phyloP scores from a whole-genome alignment of 2,797 vertebrate genomes.

The Otus scops region DNA sequence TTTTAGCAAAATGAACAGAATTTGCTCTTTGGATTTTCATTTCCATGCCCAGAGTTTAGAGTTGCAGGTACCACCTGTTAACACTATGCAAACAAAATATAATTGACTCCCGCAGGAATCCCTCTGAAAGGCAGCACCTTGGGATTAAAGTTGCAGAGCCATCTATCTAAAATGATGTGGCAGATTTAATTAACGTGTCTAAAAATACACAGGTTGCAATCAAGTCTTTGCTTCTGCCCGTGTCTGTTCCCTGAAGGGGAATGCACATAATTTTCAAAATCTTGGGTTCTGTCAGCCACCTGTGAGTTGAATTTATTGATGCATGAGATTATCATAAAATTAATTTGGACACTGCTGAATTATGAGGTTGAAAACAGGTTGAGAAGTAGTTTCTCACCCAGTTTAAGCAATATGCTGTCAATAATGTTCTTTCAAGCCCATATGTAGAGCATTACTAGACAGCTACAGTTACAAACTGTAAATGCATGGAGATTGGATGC shows the following conservation, averaged over 20 bases:
- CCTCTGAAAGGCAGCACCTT: constrained; percentile 67
- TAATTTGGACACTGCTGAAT: constrained; percentile 69
- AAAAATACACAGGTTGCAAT: constrained; percentile 65
- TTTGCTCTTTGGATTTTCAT: constrained; percentile 38
- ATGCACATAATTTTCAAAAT: constrained; percentile 66
- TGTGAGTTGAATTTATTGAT: constrained; percentile 63
- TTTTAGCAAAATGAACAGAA: constrained; percentile 16
- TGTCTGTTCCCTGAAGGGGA: constrained; percentile 69
- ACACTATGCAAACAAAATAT: constrained; percentile 68
- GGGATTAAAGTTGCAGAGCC: constrained; percentile 65
- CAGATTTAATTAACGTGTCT: constrained; percentile 71
- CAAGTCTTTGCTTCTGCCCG: constrained; percentile 56
- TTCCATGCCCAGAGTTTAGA: constrained; percentile 55
- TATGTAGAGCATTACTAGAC: constrained; percentile 8
- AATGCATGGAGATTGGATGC: neutral
- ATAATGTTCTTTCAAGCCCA: constrained; percentile 25
- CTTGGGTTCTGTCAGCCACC: constrained; percentile 63
- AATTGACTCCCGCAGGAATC: constrained; percentile 69
- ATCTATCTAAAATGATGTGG: constrained; percentile 63
- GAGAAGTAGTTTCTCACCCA: constrained; percentile 46
- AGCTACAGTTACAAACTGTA: constrained; percentile 9
- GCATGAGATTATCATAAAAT: constrained; percentile 72
- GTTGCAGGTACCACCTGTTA: constrained; percentile 70
- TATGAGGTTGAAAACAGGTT: constrained; percentile 63
- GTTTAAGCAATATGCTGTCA: constrained; percentile 37